Base-by-base conservation (phyloP, 2,113 vertebrate genomes). In the Megalops atlanticus region DNA sequence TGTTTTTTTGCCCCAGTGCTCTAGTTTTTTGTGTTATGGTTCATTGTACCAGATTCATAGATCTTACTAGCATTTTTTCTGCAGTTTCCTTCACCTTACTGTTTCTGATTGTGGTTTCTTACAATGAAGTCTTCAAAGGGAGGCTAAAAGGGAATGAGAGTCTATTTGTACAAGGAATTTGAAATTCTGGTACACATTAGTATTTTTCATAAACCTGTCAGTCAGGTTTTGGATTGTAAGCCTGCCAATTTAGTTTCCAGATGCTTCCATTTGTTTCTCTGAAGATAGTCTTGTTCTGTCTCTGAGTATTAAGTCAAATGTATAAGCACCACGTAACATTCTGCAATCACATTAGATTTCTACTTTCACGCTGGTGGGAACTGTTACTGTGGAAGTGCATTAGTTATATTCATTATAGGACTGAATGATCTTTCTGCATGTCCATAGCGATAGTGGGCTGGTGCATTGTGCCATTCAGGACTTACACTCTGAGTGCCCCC, bases 201-300 rank as follows among this genome's bases (percentile, higher is more conserved):
- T 71, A 71, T 39, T 73, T 64, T 64, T 73, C 70, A 41, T 74
- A 27, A 64, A 74, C 72, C 72, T n/a, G 72, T 74, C 39, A 41
- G 38, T 74, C 72, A 74, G 72, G 72, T 74, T 74, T 74, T 10
- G n/a, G 38, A 71, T 71, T 71, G 31, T 14, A 12, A 33, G 27
- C 24, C 31, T 33, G 24, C 14, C 27, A 2, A 33, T 24, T 74
- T 43, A 24, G 21, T n/a, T 43, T n/a, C 72, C 72, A 74, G 38
- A 74, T 40, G 72, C 35, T 33, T 74, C 40, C 16, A 43, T 74
- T 74, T 40, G 40, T 38, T 24, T 74, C 10, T 40, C 31, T 39
- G n/a, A 40, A 0, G 38, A 36, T 16, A 18, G 21, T 31, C 7
- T 24, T 58, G 58, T 24, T 64, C 7, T n/a, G 58, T 64, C 58